Percentiles rank a stretch among this genome's conserved stretches.
Evolutionary conservation across 2,888 invertebrate genomes (phyloP).

Genomic region (Mamestra brassicae): DNA sequence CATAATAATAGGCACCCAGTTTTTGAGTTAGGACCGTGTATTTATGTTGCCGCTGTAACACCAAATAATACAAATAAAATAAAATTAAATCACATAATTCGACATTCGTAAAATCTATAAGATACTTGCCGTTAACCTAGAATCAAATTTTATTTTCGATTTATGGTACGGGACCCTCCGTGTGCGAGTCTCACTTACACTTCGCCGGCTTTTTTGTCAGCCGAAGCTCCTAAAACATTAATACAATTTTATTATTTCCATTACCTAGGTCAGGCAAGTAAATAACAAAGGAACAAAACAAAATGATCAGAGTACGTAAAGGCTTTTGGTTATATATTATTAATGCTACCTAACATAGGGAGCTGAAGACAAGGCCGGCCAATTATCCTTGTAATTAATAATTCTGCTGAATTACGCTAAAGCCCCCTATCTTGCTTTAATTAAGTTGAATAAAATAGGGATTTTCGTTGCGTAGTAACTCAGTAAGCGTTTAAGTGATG

Average conservation of each 20-base stretch:
- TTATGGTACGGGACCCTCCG: too few species aligned
- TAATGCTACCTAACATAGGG: conserved; percentile 65
- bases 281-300: conserved; percentile 51
- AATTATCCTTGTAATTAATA: conserved; percentile 73
- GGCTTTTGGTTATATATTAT: conserved; percentile 67
- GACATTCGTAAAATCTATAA: too few species aligned
- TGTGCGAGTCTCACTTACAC: background rate
- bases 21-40: too few species aligned
- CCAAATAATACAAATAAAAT: too few species aligned
- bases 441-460: conserved; percentile 66
- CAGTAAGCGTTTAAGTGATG: conserved; percentile 19
- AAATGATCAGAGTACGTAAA: conserved; percentile 66
- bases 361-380: conserved; percentile 66
- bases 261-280: conserved; percentile 36
- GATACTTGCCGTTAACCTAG: background rate
- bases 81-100: too few species aligned
- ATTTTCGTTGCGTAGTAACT: conserved; percentile 44
- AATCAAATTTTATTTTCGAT: background rate
- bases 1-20: too few species aligned
- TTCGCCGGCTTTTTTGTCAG: background rate
- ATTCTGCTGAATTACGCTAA: conserved; percentile 68
- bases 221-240: conserved; percentile 21
- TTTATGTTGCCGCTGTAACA: too few species aligned
- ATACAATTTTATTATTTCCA: conserved; percentile 20
- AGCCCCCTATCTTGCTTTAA: conserved; percentile 61